phyloP scores from a whole-genome alignment of 1,140 invertebrate genomes.

The Bombyx mandarina region DNA sequence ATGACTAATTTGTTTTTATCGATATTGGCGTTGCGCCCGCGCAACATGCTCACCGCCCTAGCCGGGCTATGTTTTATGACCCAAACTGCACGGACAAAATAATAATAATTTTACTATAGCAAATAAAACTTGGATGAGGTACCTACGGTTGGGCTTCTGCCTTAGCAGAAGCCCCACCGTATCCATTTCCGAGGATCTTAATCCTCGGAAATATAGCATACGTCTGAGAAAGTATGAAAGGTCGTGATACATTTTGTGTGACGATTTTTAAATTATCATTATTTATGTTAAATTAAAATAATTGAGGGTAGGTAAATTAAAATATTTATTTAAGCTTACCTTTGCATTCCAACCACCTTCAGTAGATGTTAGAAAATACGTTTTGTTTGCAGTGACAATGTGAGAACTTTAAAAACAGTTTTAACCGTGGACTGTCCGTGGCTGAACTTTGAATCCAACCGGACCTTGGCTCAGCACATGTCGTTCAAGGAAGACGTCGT shows the following conservation, averaged over 20 bases:
- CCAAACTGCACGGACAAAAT: too few species aligned
- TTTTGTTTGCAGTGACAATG: conserved; percentile 32
- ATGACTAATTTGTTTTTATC: too few species aligned
- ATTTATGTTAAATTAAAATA: not conserved
- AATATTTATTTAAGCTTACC: too few species aligned
- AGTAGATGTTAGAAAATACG: not conserved
- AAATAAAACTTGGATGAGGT: too few species aligned
- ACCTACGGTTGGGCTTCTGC: too few species aligned
- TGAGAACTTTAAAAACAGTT: conserved; percentile 20
- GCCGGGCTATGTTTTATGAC: too few species aligned
- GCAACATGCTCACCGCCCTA: too few species aligned
- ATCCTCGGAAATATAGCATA: not conserved
- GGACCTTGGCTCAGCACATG: conserved; percentile 35
- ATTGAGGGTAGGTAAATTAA: not conserved
- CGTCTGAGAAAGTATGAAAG: not conserved
- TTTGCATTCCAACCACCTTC: not conserved
- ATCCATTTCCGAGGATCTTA: too few species aligned
- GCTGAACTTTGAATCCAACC: conserved; percentile 33
- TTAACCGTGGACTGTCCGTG: conserved; percentile 33
- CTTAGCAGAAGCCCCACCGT: too few species aligned
- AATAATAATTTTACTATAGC: too few species aligned
- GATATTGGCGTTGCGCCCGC: too few species aligned
- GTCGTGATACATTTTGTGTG: not conserved
- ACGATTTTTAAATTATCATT: not conserved
- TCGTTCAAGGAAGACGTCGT: conserved; percentile 25